These are phyloP conservation scores for Chiloscyllium plagiosum DNA, from an alignment of 2,113 vertebrate species.

Conservation along the genomic window DNA sequence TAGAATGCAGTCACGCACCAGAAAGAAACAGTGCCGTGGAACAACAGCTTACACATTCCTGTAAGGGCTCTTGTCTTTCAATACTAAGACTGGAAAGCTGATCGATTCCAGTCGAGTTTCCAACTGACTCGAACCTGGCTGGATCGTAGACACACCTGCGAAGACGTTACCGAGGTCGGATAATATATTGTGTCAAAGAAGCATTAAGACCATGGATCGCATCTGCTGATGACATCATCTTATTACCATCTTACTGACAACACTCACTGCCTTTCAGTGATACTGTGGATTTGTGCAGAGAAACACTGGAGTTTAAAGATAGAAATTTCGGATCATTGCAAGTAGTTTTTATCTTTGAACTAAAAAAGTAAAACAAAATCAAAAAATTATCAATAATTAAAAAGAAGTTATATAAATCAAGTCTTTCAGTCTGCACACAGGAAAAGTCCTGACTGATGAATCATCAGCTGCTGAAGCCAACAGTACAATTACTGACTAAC, in stretches of 20 bases:
- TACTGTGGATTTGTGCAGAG: slow-evolving; percentile 37
- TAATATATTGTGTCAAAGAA: slow-evolving; percentile 36
- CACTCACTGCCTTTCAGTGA: slow-evolving; percentile 31
- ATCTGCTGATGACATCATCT: slow-evolving; percentile 42
- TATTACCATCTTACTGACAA: slow-evolving; percentile 39
- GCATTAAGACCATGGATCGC: slow-evolving; percentile 7
- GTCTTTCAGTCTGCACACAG: background rate
- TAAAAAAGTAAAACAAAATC: background rate
- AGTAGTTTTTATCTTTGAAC: background rate
- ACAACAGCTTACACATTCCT: background rate
- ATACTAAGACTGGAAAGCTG: background rate
- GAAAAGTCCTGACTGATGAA: slow-evolving; percentile 19
- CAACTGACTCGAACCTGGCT: background rate
- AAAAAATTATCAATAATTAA: background rate
- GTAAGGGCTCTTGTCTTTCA: slow-evolving; percentile 19
- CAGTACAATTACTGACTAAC: slow-evolving; percentile 3
- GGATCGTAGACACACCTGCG: slow-evolving; percentile 36
- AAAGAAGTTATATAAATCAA: background rate
- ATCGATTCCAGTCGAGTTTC: background rate
- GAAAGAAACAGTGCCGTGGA: slow-evolving; percentile 12
- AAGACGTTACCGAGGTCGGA: slow-evolving; percentile 39
- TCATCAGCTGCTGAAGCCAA: background rate
- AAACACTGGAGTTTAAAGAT: slow-evolving; percentile 14
- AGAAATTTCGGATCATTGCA: background rate
- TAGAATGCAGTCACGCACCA: slow-evolving; percentile 28